A percentile compares a stretch with the other conserved stretches of the same genome.
Conservation (phyloP, 1,140 invertebrate species). For the Drosophila baimaii region DNA sequence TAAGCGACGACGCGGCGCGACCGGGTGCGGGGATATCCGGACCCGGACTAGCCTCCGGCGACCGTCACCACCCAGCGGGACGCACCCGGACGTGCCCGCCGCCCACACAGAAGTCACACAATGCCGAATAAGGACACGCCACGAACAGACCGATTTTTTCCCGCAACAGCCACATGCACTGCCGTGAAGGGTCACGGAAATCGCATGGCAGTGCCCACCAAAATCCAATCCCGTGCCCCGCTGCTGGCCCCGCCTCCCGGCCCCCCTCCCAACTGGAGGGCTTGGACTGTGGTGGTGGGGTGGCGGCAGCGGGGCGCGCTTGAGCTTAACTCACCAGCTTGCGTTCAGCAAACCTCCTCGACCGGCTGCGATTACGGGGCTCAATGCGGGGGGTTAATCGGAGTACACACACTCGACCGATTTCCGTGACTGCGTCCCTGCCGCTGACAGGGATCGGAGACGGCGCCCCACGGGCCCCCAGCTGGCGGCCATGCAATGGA, state of each 20-base stretch:
- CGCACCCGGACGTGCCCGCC: conserved; percentile 24
- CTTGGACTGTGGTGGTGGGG: background rate
- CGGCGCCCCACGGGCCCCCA: conserved; percentile 16
- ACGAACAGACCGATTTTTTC: conserved; percentile 59
- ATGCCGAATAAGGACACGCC: conserved; percentile 27
- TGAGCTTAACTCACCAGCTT: conserved; percentile 51
- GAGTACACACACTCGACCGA: conserved; percentile 51
- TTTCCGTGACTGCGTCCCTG: conserved; percentile 64
- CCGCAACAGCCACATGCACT: conserved; percentile 30
- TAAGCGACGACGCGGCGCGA: conserved; percentile 21
- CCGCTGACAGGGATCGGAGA: conserved; percentile 31
- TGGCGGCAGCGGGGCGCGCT: conserved; percentile 4
- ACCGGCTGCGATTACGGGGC: conserved; percentile 80
- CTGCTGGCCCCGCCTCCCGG: conserved; percentile 12
- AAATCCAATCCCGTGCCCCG: conserved; percentile 33
- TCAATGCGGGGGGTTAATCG: conserved; percentile 78
- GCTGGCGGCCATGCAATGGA: conserved; percentile 61
- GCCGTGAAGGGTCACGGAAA: conserved; percentile 71
- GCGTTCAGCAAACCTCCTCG: conserved; percentile 73
- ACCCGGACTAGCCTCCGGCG: conserved; percentile 10
- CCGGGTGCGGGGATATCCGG: conserved; percentile 58
- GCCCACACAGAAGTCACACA: conserved; percentile 35
- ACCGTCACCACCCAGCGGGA: conserved; percentile 4
- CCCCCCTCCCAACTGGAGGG: background rate
- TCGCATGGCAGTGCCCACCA: conserved; percentile 66